Conservation (phyloP, 1,140 invertebrate genomes). For the Neodiprion lecontei region DNA sequence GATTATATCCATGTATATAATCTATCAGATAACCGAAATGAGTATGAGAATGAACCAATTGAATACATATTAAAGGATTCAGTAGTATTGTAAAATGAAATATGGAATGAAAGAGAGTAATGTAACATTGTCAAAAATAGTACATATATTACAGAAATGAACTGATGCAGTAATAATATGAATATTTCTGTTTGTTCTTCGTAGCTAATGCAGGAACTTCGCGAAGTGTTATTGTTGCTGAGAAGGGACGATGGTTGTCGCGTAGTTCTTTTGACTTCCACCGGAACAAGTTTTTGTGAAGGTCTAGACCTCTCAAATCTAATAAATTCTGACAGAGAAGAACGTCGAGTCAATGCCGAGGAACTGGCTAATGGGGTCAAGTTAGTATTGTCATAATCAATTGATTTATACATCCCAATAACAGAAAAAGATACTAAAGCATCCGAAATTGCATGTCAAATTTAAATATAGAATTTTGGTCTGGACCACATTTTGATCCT, state of each 20-base stretch:
- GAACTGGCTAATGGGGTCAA: slow-evolving; percentile 68
- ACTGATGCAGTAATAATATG: too few relatives aligned
- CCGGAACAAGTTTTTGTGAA: slow-evolving; percentile 72
- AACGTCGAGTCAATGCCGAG: slow-evolving; percentile 64
- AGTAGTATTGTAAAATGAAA: too few relatives aligned
- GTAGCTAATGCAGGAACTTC: slow-evolving; percentile 71
- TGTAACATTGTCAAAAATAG: neutral
- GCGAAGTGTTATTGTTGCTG: slow-evolving; percentile 64
- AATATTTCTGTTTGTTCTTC: slow-evolving; percentile 1
- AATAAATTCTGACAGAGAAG: slow-evolving; percentile 65
- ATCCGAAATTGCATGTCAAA: too few relatives aligned
- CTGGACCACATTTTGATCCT: neutral
- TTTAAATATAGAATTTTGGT: neutral
- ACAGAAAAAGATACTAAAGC: too few relatives aligned
- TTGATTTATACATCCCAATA: neutral
- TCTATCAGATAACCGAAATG: too few relatives aligned
- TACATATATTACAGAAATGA: neutral
- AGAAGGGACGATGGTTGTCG: slow-evolving; percentile 68
- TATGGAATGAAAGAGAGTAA: neutral
- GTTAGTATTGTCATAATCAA: slow-evolving; percentile 55
- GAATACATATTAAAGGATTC: neutral
- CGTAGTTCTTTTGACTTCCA: slow-evolving; percentile 71
- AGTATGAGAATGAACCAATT: slow-evolving; percentile 3
- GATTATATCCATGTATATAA: too few relatives aligned
- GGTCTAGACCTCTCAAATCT: slow-evolving; percentile 74